A percentile compares a stretch with the other conserved stretches of the same genome.
phyloP scores from a whole-genome alignment of 35 echinoderm and acorn worm genomes.

The Hemicentrotus pulcherrimus region DNA sequence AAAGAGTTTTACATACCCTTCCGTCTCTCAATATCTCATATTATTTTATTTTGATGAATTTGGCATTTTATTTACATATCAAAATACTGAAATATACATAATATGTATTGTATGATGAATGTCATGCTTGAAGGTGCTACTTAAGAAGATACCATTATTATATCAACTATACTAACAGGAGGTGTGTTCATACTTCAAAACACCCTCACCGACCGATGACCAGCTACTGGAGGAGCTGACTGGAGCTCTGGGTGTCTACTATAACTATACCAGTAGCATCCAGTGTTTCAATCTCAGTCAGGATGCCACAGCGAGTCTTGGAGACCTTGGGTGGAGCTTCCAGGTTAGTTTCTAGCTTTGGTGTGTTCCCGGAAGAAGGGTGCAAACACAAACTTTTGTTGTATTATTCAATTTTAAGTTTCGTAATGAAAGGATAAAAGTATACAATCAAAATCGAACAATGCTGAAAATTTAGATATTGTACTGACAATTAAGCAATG shows the following conservation, averaged over 20 bases:
- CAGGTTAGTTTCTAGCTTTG: conserved; percentile 58
- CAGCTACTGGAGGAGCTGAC: conserved; percentile 64
- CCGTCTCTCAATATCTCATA: too few species aligned
- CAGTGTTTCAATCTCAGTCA: conserved; percentile 84
- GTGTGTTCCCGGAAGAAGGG: not conserved
- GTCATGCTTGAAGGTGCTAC: not conserved
- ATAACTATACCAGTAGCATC: conserved; percentile 82
- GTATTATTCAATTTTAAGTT: too few species aligned
- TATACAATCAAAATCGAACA: too few species aligned
- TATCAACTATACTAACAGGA: conserved; percentile 42
- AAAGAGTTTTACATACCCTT: too few species aligned
- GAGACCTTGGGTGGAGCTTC: conserved; percentile 76
- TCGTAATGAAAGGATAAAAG: too few species aligned
- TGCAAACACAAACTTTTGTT: too few species aligned
- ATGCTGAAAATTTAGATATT: too few species aligned
- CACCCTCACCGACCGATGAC: conserved; percentile 39
- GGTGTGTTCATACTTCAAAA: conserved; percentile 78
- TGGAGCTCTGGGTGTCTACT: conserved; percentile 75
- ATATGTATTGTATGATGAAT: too few species aligned
- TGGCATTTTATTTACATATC: too few species aligned
- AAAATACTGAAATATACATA: too few species aligned
- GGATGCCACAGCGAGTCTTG: conserved; percentile 57
- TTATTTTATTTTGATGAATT: too few species aligned
- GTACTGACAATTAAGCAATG: too few species aligned
- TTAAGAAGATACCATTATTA: not conserved